phyloP scores from a whole-genome alignment of 2,797 vertebrate genomes.

The Ceryle rudis region DNA sequence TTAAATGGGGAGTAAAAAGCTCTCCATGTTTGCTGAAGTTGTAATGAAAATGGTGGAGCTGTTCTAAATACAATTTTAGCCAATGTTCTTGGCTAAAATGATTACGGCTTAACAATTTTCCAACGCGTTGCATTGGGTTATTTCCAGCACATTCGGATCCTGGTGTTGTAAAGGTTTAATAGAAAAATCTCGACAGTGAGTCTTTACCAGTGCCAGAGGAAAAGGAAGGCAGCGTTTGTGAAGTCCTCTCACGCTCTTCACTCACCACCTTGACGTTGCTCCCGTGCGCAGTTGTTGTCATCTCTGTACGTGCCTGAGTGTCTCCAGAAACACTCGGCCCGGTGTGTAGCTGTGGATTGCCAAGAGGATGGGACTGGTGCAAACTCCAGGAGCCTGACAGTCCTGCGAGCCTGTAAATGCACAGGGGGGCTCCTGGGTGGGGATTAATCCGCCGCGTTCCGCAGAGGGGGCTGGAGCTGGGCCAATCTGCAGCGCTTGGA shows the following conservation, averaged over 20 bases:
- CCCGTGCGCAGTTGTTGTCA: not conserved
- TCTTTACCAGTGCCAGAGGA: not conserved
- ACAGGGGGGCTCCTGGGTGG: not conserved
- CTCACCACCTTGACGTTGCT: not conserved
- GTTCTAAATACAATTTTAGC: conserved; percentile 42
- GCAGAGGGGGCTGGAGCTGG: not conserved
- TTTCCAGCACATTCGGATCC: conserved; percentile 38
- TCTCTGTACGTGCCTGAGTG: not conserved
- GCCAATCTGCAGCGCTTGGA: not conserved
- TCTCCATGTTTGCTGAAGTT: conserved; percentile 49
- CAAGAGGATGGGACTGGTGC: not conserved
- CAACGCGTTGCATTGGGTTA: conserved; percentile 8
- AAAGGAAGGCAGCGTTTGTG: not conserved
- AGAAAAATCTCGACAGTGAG: not conserved
- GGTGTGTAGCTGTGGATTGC: not conserved
- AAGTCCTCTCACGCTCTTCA: not conserved
- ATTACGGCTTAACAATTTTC: conserved; percentile 68
- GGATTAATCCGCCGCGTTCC: not conserved
- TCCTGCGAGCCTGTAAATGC: not conserved
- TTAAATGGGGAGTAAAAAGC: conserved; percentile 71
- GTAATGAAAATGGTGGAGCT: conserved; percentile 65
- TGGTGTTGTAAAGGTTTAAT: conserved; percentile 32
- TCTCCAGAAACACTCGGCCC: not conserved
- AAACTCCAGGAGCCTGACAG: not conserved
- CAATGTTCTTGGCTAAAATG: conserved; percentile 46